Base-by-base conservation (phyloP, 2,113 vertebrate species). In the Sturnira hondurensis region DNA sequence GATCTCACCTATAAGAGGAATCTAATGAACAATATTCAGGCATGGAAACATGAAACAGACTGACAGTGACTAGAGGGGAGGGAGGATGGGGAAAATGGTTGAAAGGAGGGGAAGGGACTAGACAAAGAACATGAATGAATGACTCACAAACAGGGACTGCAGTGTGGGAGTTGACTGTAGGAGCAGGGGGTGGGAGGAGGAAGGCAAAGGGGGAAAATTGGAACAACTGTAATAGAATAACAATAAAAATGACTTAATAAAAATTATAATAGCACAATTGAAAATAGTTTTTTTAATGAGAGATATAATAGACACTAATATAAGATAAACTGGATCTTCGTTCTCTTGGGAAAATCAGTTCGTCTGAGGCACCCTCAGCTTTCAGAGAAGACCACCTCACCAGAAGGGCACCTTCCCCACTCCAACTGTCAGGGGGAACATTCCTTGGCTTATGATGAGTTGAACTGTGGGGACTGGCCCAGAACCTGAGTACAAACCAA, bases 361-460 rank as follows among this genome's bases (percentile, higher is more conserved):
- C 22, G 28, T 52, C 74, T 86, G 67, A 81, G 36, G 31, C 26
- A 4, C 6, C 2, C 3, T 31, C 4, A 4, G 2, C 36, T 31
- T 78, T 85, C 43, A n/a, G 20, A 70, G 26, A 94, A 38, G 14
- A 58, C 13, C 17, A 58, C 14, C 41, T 22, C 28, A 38, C 17
- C 28, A 77, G 4, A 24, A 26, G 20, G n/a, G n/a, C 19, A 52
- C 3, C 7, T 2, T 41, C 15, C 10, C 0, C 41, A 20, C 0
- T 5, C 28, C 74, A 73, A 54, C 5, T 19, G 13, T 11, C 82
- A 36, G 16, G 28, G 24, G 11, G 1, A 8, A 24, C 5, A 14
- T 26, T 54, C 8, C 31, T 65, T 9, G 24, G 54, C 45, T 47
- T 5, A 2, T 41, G 24, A 4, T n/a, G 16, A 20, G 3, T 4